Evolutionary conservation across 53 echinoderm and acorn worm genomes (phyloP).

Genomic region (Mesocentrotus franciscanus): DNA sequence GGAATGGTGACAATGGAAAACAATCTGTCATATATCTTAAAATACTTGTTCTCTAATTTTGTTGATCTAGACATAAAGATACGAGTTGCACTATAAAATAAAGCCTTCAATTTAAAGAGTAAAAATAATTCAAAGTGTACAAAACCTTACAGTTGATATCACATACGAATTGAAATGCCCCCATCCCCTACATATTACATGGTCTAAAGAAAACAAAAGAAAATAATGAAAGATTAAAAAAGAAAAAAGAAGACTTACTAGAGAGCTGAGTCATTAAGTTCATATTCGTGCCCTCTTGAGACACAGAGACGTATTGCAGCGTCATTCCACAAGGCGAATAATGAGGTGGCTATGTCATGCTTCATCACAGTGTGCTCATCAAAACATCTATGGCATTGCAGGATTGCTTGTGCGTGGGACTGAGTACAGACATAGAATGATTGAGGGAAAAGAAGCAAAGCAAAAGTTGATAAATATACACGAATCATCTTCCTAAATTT

Average conservation of each 20-base stretch:
- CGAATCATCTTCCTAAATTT: too few relatives aligned
- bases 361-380: slow-evolving; percentile 92
- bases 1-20: too few relatives aligned
- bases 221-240: neutral
- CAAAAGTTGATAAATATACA: neutral
- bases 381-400: slow-evolving; percentile 93
- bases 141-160: too few relatives aligned
- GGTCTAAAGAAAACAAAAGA: neutral
- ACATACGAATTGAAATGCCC: too few relatives aligned
- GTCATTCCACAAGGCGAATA: slow-evolving; percentile 94
- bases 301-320: slow-evolving; percentile 83
- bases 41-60: too few relatives aligned
- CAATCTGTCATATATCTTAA: too few relatives aligned
- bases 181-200: too few relatives aligned
- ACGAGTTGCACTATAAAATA: too few relatives aligned
- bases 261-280: slow-evolving; percentile 98
- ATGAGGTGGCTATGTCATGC: slow-evolving; percentile 80
- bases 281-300: slow-evolving; percentile 93
- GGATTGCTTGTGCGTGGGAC: slow-evolving; percentile 93
- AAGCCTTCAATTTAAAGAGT: too few relatives aligned
- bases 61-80: too few relatives aligned
- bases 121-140: too few relatives aligned
- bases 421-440: neutral
- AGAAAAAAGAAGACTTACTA: slow-evolving; percentile 78
- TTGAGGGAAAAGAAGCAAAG: neutral